Base-by-base conservation (phyloP, 2,888 invertebrate genomes). In the Trypoxylon attenuatum region DNA sequence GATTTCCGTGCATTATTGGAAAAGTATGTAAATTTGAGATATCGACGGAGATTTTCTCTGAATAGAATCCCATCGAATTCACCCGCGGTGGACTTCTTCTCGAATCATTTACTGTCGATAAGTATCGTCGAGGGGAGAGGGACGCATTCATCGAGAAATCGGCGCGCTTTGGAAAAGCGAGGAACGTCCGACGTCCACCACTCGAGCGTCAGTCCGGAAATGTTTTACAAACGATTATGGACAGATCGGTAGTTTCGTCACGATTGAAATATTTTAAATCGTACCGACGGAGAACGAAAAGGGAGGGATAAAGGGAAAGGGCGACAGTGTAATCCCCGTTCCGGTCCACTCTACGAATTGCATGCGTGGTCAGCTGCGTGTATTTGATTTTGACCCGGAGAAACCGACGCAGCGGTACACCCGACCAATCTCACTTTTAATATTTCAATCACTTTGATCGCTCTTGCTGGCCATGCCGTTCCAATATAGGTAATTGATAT, bases 21-120 rank as follows among this genome's bases (percentile, higher is more conserved):
- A 38, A 25, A 52, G 59, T 64, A 68, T 68, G 59, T 56, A 68
- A 68, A 68, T 68, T 65, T 46, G 55, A 64, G 64, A 68, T 67
- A 63, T 64, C 55, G 49, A 45, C 46, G 53, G 39, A 58, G 21
- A 53, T 51, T 62, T 62, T 52, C 46, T 33, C 42, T 55, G 65
- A 53, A 65, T 61, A 27, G 63, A 38, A 38, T 39, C 47, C 51
- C 54, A 61, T 50, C 46, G 55, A 42, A 49, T 62, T 56, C 39
- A 43, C 18, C 33, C 18, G 16, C 41, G 5, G 10, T 41, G 27
- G 21, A 23, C n/a, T 25, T 42, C 59, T 22, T 33, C 13, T 33
- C 38, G 46, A 41, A 65, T 56, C 62, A 65, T 65, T 62, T 56
- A 65, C 62, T 62, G 29, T 51, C 65, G 62, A 62, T 65, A 62